A percentile compares a stretch with the other conserved stretches of the same genome.
Evolutionary conservation across 1,140 invertebrate genomes (phyloP).

Genomic region (Drosophila triauraria): DNA sequence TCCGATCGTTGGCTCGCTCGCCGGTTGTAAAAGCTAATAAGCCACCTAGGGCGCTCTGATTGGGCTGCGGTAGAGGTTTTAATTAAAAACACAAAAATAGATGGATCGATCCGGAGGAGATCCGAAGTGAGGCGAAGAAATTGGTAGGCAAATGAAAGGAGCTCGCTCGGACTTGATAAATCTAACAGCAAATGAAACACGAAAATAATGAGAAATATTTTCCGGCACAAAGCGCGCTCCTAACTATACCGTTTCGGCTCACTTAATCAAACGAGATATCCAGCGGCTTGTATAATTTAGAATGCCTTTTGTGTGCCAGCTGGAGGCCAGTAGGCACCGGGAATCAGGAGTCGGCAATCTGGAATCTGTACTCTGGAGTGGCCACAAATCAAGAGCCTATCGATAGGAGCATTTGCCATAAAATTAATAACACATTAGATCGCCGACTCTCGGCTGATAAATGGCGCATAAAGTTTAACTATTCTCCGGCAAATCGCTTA

Average conservation of each 20-base stretch:
- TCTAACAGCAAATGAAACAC: constrained; percentile 77
- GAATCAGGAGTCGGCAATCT: neutral
- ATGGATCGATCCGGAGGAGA: constrained; percentile 47
- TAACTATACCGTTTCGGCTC: constrained; percentile 65
- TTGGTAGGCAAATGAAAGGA: constrained; percentile 50
- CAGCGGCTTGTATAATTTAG: constrained; percentile 80
- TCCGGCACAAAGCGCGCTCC: constrained; percentile 61
- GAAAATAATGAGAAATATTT: constrained; percentile 83
- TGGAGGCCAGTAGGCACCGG: constrained; percentile 31
- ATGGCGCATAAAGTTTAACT: constrained; percentile 73
- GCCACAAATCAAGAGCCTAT: constrained; percentile 47
- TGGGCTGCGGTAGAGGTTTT: constrained; percentile 77
- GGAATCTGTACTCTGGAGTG: constrained; percentile 10
- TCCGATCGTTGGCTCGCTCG: constrained; percentile 51
- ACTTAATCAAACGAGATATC: constrained; percentile 84
- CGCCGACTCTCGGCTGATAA: constrained; percentile 49
- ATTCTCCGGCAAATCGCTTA: constrained; percentile 66
- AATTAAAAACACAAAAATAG: constrained; percentile 74
- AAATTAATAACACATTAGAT: constrained; percentile 84
- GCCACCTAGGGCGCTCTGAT: constrained; percentile 84
- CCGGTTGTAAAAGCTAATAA: constrained; percentile 81
- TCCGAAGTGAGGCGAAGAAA: constrained; percentile 39
- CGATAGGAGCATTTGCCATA: constrained; percentile 74
- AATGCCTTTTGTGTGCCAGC: constrained; percentile 68
- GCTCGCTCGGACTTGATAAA: constrained; percentile 61